Percentiles rank a stretch among this genome's conserved stretches.
These are phyloP conservation scores for Lathamus discolor DNA, from an alignment of 2,113 vertebrate genomes.

Conservation along the genomic window DNA sequence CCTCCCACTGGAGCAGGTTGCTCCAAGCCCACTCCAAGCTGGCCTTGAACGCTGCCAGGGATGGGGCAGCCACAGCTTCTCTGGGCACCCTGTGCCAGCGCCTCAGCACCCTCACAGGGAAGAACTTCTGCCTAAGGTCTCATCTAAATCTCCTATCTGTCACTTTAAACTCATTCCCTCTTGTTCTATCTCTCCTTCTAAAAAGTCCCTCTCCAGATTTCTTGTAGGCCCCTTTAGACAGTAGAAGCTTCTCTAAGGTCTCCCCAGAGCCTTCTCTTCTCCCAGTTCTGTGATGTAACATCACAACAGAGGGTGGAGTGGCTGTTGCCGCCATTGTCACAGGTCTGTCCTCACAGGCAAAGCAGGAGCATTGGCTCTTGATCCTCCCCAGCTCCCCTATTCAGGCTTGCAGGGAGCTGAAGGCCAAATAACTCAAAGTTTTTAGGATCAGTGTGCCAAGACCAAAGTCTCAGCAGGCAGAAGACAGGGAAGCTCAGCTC, in stretches of 20 bases:
- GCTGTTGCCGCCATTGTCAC: rapidly evolving
- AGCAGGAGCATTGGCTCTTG: background rate
- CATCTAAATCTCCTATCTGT: too few relatives aligned
- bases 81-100: too few relatives aligned
- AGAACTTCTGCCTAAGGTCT: too few relatives aligned
- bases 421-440: background rate
- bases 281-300: background rate
- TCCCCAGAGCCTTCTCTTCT: background rate
- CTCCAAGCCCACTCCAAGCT: background rate
- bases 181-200: too few relatives aligned
- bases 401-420: background rate
- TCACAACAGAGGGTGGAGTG: background rate
- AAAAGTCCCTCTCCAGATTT: background rate
- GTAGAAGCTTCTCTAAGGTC: background rate
- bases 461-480: background rate
- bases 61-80: background rate
- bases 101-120: too few relatives aligned
- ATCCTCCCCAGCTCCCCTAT: background rate
- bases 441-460: background rate
- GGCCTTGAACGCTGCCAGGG: background rate
- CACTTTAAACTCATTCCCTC: too few relatives aligned
- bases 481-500: background rate
- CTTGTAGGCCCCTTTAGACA: background rate
- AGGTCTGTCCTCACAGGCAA: background rate
- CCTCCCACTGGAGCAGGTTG: background rate